Evolutionary conservation across 2,888 invertebrate genomes (phyloP), one percentile per base, ranked within the genome.

Genomic region (Yponomeuta malinellus): DNA sequence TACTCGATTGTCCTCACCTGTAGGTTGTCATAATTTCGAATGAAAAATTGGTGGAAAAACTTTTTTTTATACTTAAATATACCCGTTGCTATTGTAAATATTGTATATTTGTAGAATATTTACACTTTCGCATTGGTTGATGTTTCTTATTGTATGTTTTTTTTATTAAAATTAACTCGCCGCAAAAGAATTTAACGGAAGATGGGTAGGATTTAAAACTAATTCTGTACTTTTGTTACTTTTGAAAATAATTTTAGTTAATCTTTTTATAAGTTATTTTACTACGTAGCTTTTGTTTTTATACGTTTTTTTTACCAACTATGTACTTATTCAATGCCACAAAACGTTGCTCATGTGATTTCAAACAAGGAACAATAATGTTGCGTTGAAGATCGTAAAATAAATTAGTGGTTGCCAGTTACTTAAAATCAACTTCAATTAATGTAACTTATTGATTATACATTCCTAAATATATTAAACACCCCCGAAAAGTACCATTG

Each of bases 81-180:
- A 33, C 8, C 9, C 9, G 5, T 43, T 43, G 43, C 76, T 81
- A 81, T 84, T 88, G 90, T 90, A 89, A 81, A 83, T 71, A 71
- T 67, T 91, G 91, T 92, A 92, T 82, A 90, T 88, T 87, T 86
- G 79, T 91, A 90, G 86, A 81, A 81, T 86, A 85, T 82, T 85
- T 81, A 81, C 69, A 76, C 76, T 74, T 83, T 83, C 81, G 79
- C 79, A 74, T 82, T 84, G 79, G 85, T 85, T 86, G 86, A 86
- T 87, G 81, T 88, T 85, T 81, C 84, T 84, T 76, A 43, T 43
- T 43, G 5, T 73, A 72, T 73, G 71, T 48, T 72, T 71, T 71
- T 73, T 43, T 33, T 4, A 43, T 8, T 43, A 8, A 43, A 43
- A 43, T 8, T 43, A 43, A 43, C 43, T 43, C 43, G 43, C 43